A percentile compares a stretch with the other conserved stretches of the same genome.
phyloP scores from a whole-genome alignment of 2,888 invertebrate species.

The Oasisia sp. region DNA sequence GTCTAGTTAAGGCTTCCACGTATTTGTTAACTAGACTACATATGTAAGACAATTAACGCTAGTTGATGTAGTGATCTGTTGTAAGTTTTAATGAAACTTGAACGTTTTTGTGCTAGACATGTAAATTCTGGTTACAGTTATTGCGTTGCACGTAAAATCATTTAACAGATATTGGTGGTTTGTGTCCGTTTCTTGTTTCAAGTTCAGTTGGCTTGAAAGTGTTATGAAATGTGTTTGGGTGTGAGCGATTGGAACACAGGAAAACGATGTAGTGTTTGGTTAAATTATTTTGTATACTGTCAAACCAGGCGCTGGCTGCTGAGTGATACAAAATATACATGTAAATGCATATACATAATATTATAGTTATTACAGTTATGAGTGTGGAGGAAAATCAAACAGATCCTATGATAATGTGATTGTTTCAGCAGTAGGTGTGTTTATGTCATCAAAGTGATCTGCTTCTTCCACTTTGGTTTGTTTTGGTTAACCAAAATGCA shows the following conservation, averaged over 20 bases:
- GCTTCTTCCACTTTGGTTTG: neutral
- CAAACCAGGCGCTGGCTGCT: neutral
- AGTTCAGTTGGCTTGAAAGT: neutral
- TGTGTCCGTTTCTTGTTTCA: neutral
- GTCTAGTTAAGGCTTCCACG: neutral
- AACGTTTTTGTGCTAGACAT: neutral
- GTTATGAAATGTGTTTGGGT: neutral
- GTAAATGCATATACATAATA: no score
- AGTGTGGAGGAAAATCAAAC: neutral
- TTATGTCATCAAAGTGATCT: neutral
- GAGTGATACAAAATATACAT: neutral
- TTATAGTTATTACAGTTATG: no score
- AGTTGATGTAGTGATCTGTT: neutral
- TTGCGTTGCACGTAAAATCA: no score
- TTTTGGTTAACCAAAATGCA: neutral
- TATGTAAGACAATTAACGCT: neutral
- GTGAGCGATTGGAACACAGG: neutral
- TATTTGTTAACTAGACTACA: neutral
- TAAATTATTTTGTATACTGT: no score
- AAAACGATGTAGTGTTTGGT: neutral
- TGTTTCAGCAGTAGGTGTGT: neutral
- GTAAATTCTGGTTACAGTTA: neutral
- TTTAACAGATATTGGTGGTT: neutral
- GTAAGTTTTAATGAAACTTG: neutral
- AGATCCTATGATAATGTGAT: neutral